Percentiles rank a stretch among this genome's conserved stretches.
These are phyloP conservation scores for Cynocephalus volans DNA, from an alignment of 2,113 vertebrate genomes.

Conservation along the genomic window DNA sequence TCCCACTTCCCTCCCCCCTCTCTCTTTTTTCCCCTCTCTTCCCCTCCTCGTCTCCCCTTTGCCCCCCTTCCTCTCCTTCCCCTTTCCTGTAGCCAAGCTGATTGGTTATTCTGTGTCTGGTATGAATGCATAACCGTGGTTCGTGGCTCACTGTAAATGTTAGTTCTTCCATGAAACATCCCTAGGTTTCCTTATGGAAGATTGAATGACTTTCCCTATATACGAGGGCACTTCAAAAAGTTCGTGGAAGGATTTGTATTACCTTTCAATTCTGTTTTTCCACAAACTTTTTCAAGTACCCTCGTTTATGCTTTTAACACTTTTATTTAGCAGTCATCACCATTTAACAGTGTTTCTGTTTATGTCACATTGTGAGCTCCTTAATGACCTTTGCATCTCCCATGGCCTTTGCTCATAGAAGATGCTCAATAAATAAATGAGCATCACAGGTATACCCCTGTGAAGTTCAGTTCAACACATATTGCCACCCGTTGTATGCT, in stretches of 20 bases:
- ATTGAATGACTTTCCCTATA: not conserved
- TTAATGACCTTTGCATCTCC: not conserved
- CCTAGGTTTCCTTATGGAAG: not conserved
- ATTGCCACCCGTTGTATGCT: not conserved
- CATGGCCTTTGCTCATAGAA: not conserved
- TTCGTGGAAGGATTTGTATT: no score
- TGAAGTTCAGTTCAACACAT: not conserved
- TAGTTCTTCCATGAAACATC: not conserved
- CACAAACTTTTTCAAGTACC: no score
- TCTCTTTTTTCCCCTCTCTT: not conserved
- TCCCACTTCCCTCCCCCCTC: not conserved
- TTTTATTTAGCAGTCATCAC: not conserved
- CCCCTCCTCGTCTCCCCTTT: not conserved
- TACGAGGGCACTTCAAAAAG: no score
- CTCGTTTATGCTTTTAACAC: not conserved
- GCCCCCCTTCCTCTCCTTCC: no score
- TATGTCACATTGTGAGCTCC: not conserved
- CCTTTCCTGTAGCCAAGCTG: not conserved
- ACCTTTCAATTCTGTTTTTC: no score
- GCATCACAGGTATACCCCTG: not conserved
- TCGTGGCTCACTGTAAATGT: not conserved
- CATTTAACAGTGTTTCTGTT: conserved; percentile 3
- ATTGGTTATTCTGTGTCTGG: not conserved
- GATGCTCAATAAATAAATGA: not conserved
- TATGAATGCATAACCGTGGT: not conserved